Conservation (phyloP, 2,797 vertebrate species). For the Girardinus metallicus region DNA sequence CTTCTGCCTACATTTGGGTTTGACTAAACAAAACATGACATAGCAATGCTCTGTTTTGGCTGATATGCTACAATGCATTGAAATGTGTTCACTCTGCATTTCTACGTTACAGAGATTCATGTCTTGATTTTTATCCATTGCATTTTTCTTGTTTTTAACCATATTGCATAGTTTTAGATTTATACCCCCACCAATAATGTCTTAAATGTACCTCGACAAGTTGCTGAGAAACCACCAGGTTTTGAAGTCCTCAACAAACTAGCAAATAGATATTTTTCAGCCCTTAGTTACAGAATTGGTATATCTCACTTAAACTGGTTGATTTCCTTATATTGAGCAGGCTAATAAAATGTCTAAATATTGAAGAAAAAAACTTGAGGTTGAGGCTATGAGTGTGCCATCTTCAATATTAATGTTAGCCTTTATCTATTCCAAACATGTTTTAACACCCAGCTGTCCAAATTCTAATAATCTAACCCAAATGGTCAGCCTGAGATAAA, state of each 20-base stretch:
- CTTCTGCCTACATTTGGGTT: neutral
- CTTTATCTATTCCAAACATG: neutral
- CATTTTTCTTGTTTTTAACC: neutral
- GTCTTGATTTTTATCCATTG: neutral
- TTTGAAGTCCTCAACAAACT: neutral
- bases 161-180: neutral
- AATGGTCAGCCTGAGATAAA: neutral
- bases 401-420: neutral
- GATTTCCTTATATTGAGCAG: neutral
- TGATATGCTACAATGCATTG: neutral
- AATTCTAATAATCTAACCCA: neutral
- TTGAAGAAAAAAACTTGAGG: neutral
- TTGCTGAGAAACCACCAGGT: neutral
- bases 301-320: neutral
- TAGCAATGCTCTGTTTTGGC: neutral
- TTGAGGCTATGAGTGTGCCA: neutral
- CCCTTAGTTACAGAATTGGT: no score
- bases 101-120: neutral
- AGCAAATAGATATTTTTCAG: neutral
- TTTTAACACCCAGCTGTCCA: neutral
- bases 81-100: slow-evolving; percentile 17
- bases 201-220: neutral
- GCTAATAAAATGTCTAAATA: neutral
- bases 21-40: neutral
- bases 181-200: neutral